Evolutionary conservation across 1,140 invertebrate genomes (phyloP).

Genomic region (Nasonia longicornis): DNA sequence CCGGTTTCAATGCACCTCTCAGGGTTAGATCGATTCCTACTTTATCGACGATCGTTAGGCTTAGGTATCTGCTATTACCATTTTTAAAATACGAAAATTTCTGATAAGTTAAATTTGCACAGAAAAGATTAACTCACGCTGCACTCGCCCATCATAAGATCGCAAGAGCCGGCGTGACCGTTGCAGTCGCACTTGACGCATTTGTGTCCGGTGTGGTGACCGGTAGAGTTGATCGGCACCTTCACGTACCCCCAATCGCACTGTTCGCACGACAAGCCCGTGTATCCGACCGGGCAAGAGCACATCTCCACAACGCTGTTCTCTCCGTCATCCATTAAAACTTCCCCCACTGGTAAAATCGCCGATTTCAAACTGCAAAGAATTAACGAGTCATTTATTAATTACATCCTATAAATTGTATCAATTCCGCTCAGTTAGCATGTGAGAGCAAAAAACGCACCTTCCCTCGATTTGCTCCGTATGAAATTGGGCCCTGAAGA

Average conservation of each 20-base stretch:
- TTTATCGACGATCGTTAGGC: background rate
- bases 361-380: slow-evolving; percentile 57
- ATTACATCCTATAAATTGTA: background rate
- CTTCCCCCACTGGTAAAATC: slow-evolving; percentile 54
- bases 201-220: slow-evolving; percentile 70
- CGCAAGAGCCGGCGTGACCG: slow-evolving; percentile 86
- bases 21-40: background rate
- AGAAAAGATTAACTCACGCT: slow-evolving; percentile 73
- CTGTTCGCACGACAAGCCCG: slow-evolving; percentile 85
- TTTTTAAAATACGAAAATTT: background rate
- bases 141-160: slow-evolving; percentile 83
- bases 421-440: background rate
- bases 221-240: slow-evolving; percentile 73
- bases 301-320: slow-evolving; percentile 74
- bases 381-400: background rate
- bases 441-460: slow-evolving; percentile 58
- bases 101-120: no score
- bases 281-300: slow-evolving; percentile 75
- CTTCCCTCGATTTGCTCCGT: slow-evolving; percentile 92
- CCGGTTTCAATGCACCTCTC: no score
- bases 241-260: slow-evolving; percentile 89
- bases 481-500: slow-evolving; percentile 93
- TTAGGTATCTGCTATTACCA: slow-evolving; percentile 69
- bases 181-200: slow-evolving; percentile 93
- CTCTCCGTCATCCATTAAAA: slow-evolving; percentile 49